A percentile compares a stretch with the other conserved stretches of the same genome.
phyloP scores from a whole-genome alignment of 2,797 vertebrate species.

The Vespertilio murinus region DNA sequence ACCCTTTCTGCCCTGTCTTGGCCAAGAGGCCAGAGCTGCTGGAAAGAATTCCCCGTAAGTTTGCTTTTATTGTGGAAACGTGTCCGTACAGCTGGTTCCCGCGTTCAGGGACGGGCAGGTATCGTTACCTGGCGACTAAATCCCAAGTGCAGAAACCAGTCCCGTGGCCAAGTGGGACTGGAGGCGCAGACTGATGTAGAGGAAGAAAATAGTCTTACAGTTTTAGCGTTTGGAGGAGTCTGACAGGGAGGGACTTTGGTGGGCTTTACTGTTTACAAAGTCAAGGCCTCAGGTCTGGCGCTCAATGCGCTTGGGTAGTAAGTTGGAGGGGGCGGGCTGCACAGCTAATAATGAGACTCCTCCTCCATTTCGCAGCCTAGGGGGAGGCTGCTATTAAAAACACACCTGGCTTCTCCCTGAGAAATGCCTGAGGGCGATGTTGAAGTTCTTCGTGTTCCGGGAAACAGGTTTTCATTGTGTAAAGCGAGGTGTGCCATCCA shows the following conservation, averaged over 20 bases:
- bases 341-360: slow-evolving; percentile 57
- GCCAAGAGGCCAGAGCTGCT: not conserved
- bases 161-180: not conserved
- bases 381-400: slow-evolving; percentile 72
- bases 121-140: slow-evolving; percentile 28
- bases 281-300: slow-evolving; percentile 50
- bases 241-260: not conserved
- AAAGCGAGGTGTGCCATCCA: slow-evolving; percentile 49
- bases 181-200: not conserved
- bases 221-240: not conserved
- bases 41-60: slow-evolving; percentile 49
- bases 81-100: not conserved
- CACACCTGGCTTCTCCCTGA: slow-evolving; percentile 38
- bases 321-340: slow-evolving; percentile 62
- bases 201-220: slow-evolving; percentile 32
- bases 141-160: slow-evolving; percentile 33
- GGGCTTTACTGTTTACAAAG: not conserved
- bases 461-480: slow-evolving; percentile 4
- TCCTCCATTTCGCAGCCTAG: not conserved
- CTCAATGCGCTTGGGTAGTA: slow-evolving; percentile 12
- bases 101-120: not conserved
- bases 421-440: slow-evolving; percentile 3
- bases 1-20: not conserved
- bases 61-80: slow-evolving; percentile 36
- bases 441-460: slow-evolving; percentile 4